Evolutionary conservation across 2,113 vertebrate species (phyloP), one percentile per base, ranked within the genome.

Genomic region (Oryzias celebensis): DNA sequence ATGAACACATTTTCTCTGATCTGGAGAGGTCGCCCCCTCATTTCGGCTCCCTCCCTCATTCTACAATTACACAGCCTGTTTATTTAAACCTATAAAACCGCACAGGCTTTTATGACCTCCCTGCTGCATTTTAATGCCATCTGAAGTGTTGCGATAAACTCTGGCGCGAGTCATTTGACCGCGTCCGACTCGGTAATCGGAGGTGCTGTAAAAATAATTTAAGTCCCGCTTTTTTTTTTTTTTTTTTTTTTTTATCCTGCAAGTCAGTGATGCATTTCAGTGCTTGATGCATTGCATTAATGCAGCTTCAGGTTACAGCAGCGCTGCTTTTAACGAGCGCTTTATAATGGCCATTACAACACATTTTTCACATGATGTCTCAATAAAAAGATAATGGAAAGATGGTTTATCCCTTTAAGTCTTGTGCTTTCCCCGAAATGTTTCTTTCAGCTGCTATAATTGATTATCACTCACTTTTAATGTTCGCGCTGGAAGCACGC

Each of bases 41-140:
- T 36, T 36, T 36, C 36, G 36, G 36, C 36, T 12, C 36, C 36
- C 36, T 36, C 36, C 36, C 36, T 36, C 36, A 36, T 10, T 36
- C 36, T 36, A 36, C 36, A 36, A 36, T 48, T 48, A 17, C 16
- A 48, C 46, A 18, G n/a, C 46, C 46, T n/a, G 58, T 89, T 89
- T 83, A 87, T 81, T 31, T 53, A 47, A 71, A 15, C 82, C 36
- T 24, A 76, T 87, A 87, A 85, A 87, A 62, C 64, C 52, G 47
- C 53, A 52, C 3, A 1, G 58, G 58, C 60, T 83, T 86, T 88
- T 83, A 88, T 63, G 52, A 18, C 63, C 80, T 65, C 51, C 45
- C 50, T 5, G 52, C 70, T 69, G 74, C 53, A 55, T 73, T 80
- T 80, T 59, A 77, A 76, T 71, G 63, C 44, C 62, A 62, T 53